These are phyloP conservation scores for Lepisosteus oculatus DNA, from an alignment of 2,113 vertebrate genomes.

Conservation along the genomic window DNA sequence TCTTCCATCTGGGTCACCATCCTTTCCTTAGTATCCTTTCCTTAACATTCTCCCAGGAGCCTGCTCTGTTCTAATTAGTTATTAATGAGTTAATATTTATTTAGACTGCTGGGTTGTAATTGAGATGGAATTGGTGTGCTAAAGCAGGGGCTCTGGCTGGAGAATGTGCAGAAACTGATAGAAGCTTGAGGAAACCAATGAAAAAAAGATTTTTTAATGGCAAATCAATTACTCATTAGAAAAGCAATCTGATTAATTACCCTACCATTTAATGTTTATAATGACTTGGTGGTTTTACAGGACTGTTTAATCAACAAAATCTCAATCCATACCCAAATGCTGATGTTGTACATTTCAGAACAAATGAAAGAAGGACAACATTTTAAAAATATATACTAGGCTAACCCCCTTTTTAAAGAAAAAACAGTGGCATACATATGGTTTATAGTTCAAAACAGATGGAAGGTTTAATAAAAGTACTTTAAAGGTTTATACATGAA, in stretches of 20 bases:
- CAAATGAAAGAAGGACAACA: background rate
- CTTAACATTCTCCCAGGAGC: background rate
- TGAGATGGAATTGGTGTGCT: slow-evolving; percentile 24
- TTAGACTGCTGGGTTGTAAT: slow-evolving; percentile 18
- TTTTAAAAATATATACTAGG: too few species aligned
- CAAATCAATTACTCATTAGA: slow-evolving; percentile 53
- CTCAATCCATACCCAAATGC: slow-evolving; percentile 35
- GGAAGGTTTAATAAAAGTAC: too few species aligned
- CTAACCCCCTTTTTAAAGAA: too few species aligned
- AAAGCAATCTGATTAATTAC: slow-evolving; percentile 44
- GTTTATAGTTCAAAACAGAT: too few species aligned
- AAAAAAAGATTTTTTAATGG: slow-evolving; percentile 41
- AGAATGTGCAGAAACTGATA: slow-evolving; percentile 12
- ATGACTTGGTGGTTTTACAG: slow-evolving; percentile 43
- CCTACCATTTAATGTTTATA: slow-evolving; percentile 46
- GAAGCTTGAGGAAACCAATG: slow-evolving; percentile 13
- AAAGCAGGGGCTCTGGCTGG: slow-evolving; percentile 9
- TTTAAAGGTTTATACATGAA: too few species aligned
- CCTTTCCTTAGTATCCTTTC: background rate
- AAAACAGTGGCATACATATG: too few species aligned
- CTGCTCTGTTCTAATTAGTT: background rate
- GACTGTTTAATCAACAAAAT: slow-evolving; percentile 45
- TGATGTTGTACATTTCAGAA: slow-evolving; percentile 35
- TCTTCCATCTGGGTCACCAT: background rate
- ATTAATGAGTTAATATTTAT: slow-evolving; percentile 15